A percentile compares a stretch with the other conserved stretches of the same genome.
Evolutionary conservation across 2,113 vertebrate species (phyloP).

Genomic region (Salvator merianae): DNA sequence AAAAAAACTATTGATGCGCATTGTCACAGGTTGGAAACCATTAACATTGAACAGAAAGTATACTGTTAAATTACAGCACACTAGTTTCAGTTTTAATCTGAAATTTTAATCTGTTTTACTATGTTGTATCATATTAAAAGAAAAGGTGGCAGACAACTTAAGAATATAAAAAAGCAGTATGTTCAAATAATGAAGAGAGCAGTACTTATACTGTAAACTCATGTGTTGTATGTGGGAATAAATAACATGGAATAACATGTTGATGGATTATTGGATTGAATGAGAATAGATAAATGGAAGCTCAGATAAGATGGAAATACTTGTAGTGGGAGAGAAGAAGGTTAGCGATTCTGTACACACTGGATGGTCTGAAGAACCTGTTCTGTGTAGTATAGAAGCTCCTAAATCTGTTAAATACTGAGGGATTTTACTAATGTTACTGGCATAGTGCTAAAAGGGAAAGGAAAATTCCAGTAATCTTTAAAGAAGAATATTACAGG

Average conservation of each 20-base stretch:
- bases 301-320: too few relatives aligned
- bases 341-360: neutral
- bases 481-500: slow-evolving; percentile 8
- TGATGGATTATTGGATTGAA: neutral
- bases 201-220: neutral
- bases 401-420: neutral
- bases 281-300: neutral
- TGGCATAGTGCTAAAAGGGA: neutral
- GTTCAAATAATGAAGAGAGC: neutral
- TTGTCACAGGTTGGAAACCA: slow-evolving; percentile 10
- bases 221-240: neutral
- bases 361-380: neutral
- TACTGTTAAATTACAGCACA: slow-evolving; percentile 29
- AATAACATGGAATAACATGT: neutral
- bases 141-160: neutral
- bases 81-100: neutral
- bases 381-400: neutral
- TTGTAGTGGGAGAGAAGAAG: too few relatives aligned
- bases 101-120: slow-evolving; percentile 29
- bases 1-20: neutral
- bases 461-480: slow-evolving; percentile 17
- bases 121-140: neutral
- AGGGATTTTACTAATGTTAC: slow-evolving; percentile 3
- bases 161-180: slow-evolving; percentile 4
- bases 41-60: slow-evolving; percentile 20